phyloP scores from a whole-genome alignment of 30 jellyfish, hydroid and myxozoan genomes.

The Turritopsis dohrnii region DNA sequence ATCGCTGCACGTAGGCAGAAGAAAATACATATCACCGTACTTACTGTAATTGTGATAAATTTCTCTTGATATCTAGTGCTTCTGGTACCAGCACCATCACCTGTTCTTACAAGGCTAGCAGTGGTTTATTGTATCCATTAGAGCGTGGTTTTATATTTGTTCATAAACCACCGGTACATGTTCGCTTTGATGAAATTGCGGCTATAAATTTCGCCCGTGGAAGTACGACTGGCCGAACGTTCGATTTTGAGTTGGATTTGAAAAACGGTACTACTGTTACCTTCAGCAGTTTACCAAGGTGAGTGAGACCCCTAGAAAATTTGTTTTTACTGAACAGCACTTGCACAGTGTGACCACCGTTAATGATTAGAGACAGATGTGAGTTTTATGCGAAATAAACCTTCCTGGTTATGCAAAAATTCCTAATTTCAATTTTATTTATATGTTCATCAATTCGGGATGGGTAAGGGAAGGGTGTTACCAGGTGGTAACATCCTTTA shows the following conservation, averaged over 20 bases:
- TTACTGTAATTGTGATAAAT: not conserved
- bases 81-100: constrained; percentile 87
- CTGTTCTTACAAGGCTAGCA: constrained; percentile 90
- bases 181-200: constrained; percentile 84
- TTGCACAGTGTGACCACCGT: too few relatives aligned
- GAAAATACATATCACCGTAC: too few relatives aligned
- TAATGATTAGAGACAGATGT: too few relatives aligned
- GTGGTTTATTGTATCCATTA: constrained; percentile 86
- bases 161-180: constrained; percentile 91
- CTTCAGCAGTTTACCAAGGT: constrained; percentile 90
- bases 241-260: constrained; percentile 78
- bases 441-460: too few relatives aligned
- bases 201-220: constrained; percentile 94
- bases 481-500: too few relatives aligned
- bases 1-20: too few relatives aligned
- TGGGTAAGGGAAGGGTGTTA: too few relatives aligned
- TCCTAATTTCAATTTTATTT: too few relatives aligned
- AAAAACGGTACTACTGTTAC: constrained; percentile 74
- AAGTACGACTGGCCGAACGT: constrained; percentile 91
- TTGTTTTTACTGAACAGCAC: not conserved
- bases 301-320: not conserved
- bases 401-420: too few relatives aligned
- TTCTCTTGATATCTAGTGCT: constrained; percentile 26
- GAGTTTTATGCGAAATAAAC: too few relatives aligned
- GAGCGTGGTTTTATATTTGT: constrained; percentile 92